A percentile compares a stretch with the other conserved stretches of the same genome.
Evolutionary conservation across 2,888 invertebrate genomes (phyloP).

Genomic region (Dichetophora obliterata): DNA sequence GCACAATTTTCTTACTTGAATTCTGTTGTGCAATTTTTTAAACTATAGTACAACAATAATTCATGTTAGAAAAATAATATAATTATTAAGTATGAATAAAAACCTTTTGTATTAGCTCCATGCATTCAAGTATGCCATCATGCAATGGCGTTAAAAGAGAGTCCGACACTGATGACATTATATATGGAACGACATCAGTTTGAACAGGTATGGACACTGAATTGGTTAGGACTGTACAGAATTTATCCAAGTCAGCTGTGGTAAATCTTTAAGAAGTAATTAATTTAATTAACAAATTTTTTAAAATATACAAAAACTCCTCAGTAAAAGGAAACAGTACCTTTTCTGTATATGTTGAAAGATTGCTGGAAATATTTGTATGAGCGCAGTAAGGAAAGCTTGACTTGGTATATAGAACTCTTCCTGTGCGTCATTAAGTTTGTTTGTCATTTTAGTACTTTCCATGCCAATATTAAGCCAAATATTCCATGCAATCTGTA

Average conservation of each 20-base stretch:
- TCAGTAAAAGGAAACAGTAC: conserved; percentile 63
- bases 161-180: conserved; percentile 84
- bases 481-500: conserved; percentile 81
- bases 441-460: conserved; percentile 74
- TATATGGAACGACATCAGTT: conserved; percentile 83
- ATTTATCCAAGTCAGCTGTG: conserved; percentile 80
- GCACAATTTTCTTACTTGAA: no score
- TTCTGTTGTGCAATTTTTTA: no score
- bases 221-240: conserved; percentile 83
- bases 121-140: conserved; percentile 86
- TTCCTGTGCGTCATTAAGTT: conserved; percentile 65
- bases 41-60: no score
- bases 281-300: not conserved
- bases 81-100: not conserved
- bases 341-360: conserved; percentile 88
- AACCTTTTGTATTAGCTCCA: conserved; percentile 89
- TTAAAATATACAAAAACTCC: not conserved
- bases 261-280: conserved; percentile 59
- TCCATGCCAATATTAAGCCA: conserved; percentile 91
- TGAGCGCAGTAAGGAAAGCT: conserved; percentile 91
- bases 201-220: conserved; percentile 85
- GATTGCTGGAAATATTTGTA: conserved; percentile 95
- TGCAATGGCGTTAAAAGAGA: conserved; percentile 85
- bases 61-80: not conserved
- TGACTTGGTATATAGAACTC: conserved; percentile 90